A percentile compares a stretch with the other conserved stretches of the same genome.
These are phyloP conservation scores for Dendrocopos noguchii DNA, from an alignment of 2,113 vertebrate species.

Conservation along the genomic window DNA sequence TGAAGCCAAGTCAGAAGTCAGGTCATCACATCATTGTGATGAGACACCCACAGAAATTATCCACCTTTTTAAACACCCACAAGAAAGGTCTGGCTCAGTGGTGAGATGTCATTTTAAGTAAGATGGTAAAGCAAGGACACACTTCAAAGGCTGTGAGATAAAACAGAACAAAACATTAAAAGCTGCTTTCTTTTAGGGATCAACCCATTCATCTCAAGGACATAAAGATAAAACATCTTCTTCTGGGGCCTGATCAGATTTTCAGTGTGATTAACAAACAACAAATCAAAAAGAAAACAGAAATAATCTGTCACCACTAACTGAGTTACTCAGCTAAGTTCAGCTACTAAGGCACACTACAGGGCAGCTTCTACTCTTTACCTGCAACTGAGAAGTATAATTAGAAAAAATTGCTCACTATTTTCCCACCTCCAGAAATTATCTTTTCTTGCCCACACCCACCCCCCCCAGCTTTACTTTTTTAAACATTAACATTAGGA, in stretches of 20 bases:
- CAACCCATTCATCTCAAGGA: background rate
- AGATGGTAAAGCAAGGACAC: background rate
- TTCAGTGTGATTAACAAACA: background rate
- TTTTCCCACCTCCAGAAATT: background rate
- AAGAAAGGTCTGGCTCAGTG: background rate
- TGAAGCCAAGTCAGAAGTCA: background rate
- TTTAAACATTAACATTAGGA: background rate
- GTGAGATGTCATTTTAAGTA: background rate
- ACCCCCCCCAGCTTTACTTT: background rate
- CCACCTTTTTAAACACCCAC: background rate
- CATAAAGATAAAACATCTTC: background rate
- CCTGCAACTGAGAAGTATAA: background rate
- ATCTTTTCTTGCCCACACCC: background rate
- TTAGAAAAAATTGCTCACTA: background rate
- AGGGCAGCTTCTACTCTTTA: background rate
- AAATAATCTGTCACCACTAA: background rate
- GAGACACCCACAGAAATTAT: background rate
- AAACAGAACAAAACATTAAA: constrained; percentile 4
- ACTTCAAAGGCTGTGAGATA: constrained; percentile 16
- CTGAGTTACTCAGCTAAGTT: background rate
- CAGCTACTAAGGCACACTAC: background rate
- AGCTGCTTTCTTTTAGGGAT: background rate
- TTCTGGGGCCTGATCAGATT: background rate
- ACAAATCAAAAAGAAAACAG: background rate
- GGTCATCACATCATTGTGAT: background rate